Evolutionary conservation across 2,797 vertebrate species (phyloP).

Genomic region (Lagorchestes hirsutus): DNA sequence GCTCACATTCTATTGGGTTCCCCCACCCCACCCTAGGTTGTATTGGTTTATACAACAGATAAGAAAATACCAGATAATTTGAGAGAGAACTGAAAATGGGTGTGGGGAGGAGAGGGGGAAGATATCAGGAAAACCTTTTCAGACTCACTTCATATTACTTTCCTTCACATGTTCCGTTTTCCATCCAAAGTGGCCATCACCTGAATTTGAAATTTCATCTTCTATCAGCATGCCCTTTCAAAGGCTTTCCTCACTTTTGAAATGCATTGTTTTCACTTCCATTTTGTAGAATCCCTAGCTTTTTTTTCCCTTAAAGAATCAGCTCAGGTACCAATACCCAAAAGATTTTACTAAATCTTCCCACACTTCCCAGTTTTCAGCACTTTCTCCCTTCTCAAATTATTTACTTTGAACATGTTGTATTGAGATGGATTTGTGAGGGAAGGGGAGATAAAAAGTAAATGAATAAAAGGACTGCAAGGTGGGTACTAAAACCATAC

Average conservation of each 20-base stretch:
- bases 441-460: background rate
- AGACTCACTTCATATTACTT: background rate
- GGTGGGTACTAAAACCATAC: background rate
- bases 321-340: background rate
- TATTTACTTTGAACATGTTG: background rate
- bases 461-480: background rate
- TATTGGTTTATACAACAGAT: background rate
- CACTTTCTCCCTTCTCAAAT: background rate
- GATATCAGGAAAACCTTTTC: background rate
- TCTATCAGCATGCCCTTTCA: background rate
- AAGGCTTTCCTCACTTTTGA: background rate
- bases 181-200: background rate
- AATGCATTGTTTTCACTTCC: background rate
- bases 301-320: background rate
- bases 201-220: background rate
- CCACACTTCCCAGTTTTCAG: background rate
- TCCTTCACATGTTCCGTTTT: background rate
- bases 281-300: background rate
- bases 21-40: too few relatives aligned
- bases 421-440: background rate
- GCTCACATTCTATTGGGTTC: background rate
- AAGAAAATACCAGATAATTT: background rate
- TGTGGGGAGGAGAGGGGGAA: fast-evolving
- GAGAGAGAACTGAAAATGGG: background rate
- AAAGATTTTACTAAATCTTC: background rate